Percentiles rank a stretch among this genome's conserved stretches.
Evolutionary conservation across 23 tunicate genomes (phyloP).

Genomic region (Aplidium turbinatum): DNA sequence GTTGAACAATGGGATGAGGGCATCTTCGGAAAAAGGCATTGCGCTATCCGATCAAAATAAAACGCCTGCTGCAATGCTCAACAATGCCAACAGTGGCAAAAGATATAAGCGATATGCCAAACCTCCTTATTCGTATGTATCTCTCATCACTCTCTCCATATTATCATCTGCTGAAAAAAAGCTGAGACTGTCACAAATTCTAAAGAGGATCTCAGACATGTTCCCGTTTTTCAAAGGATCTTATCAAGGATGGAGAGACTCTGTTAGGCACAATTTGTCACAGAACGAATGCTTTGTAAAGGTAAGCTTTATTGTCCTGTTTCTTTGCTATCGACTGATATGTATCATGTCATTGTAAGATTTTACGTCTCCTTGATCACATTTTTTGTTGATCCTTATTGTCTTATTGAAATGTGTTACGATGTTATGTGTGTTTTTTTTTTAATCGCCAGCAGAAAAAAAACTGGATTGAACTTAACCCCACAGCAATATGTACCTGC

Average conservation of each 20-base stretch:
- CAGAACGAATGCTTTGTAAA: slow-evolving; percentile 95
- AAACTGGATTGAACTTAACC: too few relatives aligned
- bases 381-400: neutral
- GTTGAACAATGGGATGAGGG: too few relatives aligned
- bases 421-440: too few relatives aligned
- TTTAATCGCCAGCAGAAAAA: too few relatives aligned
- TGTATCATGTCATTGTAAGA: too few relatives aligned
- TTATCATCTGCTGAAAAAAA: slow-evolving; percentile 88
- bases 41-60: too few relatives aligned
- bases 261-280: slow-evolving; percentile 93
- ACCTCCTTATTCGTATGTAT: slow-evolving; percentile 96
- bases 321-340: slow-evolving; percentile 8
- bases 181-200: slow-evolving; percentile 79
- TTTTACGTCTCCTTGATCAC: neutral
- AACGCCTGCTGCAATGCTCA: too few relatives aligned
- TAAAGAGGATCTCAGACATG: slow-evolving; percentile 92
- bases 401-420: too few relatives aligned
- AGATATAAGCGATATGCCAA: slow-evolving; percentile 91
- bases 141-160: slow-evolving; percentile 89
- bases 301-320: slow-evolving; percentile 42
- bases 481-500: too few relatives aligned
- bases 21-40: too few relatives aligned
- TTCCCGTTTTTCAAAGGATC: slow-evolving; percentile 95
- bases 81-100: slow-evolving; percentile 55
- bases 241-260: slow-evolving; percentile 98